These are phyloP conservation scores for Apodemia zela DNA, from an alignment of 2,888 invertebrate species.

Conservation along the genomic window DNA sequence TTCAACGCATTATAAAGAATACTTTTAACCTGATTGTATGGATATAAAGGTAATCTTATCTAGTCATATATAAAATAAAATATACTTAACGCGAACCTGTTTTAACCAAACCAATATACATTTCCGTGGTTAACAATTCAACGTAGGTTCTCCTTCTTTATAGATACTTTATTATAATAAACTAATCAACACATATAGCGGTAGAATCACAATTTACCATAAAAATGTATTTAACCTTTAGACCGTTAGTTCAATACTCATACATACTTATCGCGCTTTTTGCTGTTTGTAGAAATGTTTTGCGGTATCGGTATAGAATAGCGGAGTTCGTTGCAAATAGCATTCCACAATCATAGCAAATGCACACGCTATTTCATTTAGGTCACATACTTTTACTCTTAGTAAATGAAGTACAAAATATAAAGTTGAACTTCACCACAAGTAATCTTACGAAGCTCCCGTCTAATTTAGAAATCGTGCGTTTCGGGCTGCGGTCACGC, in stretches of 20 bases:
- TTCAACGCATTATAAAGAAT: too few relatives aligned
- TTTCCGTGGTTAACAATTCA: too few relatives aligned
- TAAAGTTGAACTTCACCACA: conserved; percentile 61
- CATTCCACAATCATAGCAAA: conserved; percentile 63
- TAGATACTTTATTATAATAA: too few relatives aligned
- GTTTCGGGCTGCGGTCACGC: conserved; percentile 66
- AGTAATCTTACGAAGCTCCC: conserved; percentile 63
- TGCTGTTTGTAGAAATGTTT: conserved; percentile 37
- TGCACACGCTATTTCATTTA: conserved; percentile 59
- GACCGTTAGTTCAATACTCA: conserved; percentile 37
- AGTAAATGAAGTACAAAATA: conserved; percentile 59
- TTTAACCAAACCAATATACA: too few relatives aligned
- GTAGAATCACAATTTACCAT: neutral
- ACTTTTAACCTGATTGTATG: too few relatives aligned
- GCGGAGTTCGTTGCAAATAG: conserved; percentile 60
- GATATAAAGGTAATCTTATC: too few relatives aligned
- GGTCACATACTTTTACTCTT: conserved; percentile 65
- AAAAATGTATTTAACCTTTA: conserved; percentile 3
- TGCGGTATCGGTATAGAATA: conserved; percentile 56
- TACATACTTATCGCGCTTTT: conserved; percentile 29
- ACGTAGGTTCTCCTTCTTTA: too few relatives aligned
- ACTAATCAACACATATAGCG: neutral
- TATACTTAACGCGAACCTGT: too few relatives aligned
- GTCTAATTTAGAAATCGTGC: conserved; percentile 68
- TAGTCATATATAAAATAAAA: too few relatives aligned